Percentiles rank a stretch among this genome's conserved stretches.
Evolutionary conservation across 1,140 invertebrate species (phyloP).

Genomic region (Pogonomyrmex californicus): DNA sequence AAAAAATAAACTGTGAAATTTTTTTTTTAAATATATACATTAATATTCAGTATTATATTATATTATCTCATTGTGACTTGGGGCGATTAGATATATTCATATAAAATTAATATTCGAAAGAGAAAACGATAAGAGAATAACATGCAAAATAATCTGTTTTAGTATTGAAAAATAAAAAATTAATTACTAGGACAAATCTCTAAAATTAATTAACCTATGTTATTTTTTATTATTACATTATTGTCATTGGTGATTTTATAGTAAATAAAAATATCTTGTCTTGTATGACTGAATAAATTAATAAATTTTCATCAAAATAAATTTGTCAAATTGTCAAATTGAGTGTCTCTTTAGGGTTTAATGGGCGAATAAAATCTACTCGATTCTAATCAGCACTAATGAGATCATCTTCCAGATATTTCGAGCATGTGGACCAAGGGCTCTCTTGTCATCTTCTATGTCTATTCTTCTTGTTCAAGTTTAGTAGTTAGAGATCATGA

Average conservation of each 20-base stretch:
- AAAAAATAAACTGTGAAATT: conserved; percentile 12
- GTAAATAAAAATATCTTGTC: not conserved
- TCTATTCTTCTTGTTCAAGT: conserved; percentile 1
- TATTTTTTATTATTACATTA: not conserved
- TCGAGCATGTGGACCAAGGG: conserved; percentile 29
- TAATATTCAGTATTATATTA: not conserved
- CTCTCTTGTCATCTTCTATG: conserved; percentile 28
- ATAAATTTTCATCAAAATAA: too few relatives aligned
- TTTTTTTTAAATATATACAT: not conserved
- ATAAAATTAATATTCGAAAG: not conserved
- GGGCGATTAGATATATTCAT: not conserved
- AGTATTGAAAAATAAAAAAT: conserved; percentile 5
- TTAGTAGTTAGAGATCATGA: conserved; percentile 32
- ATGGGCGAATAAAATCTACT: not conserved
- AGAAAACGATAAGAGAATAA: not conserved
- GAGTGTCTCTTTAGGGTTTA: not conserved
- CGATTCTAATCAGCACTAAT: not conserved
- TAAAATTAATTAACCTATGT: not conserved
- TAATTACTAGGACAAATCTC: not conserved
- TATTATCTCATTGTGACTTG: not conserved
- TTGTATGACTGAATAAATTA: not conserved
- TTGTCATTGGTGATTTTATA: too few relatives aligned
- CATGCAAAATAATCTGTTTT: not conserved
- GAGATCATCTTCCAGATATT: not conserved
- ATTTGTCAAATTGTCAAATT: not conserved